Conservation (phyloP, 2,888 invertebrate species). For the Nudaria mundana region DNA sequence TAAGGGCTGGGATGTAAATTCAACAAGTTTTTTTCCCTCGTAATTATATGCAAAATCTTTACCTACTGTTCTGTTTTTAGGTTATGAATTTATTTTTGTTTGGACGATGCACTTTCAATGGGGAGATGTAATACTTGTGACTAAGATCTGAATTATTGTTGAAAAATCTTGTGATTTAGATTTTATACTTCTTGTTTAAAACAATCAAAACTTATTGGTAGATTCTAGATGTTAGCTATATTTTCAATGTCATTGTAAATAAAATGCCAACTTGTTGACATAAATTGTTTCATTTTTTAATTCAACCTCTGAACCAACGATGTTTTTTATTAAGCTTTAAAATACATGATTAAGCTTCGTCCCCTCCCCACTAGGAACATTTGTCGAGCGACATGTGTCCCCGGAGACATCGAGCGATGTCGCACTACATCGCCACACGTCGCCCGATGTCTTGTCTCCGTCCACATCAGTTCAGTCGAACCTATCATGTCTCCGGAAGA, state of each 20-base stretch:
- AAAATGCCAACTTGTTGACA: slow-evolving; percentile 82
- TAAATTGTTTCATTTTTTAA: slow-evolving; percentile 57
- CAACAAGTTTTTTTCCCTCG: slow-evolving; percentile 59
- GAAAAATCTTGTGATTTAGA: slow-evolving; percentile 78
- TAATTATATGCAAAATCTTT: slow-evolving; percentile 22
- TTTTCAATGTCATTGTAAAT: slow-evolving; percentile 82
- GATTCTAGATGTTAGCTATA: slow-evolving; percentile 80
- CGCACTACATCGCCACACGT: no score
- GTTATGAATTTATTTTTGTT: slow-evolving; percentile 47
- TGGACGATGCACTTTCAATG: slow-evolving; percentile 29
- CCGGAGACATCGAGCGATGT: no score
- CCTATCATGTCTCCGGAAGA: no score
- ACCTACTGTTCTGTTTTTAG: slow-evolving; percentile 35
- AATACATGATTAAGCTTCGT: no score
- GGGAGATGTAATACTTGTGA: slow-evolving; percentile 48
- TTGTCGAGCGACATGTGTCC: no score
- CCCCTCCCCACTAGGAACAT: no score
- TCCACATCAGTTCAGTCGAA: no score
- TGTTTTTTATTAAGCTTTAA: slow-evolving; percentile 39
- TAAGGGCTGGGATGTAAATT: slow-evolving; percentile 66
- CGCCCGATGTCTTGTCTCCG: no score
- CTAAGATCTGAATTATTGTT: slow-evolving; percentile 71
- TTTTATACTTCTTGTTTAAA: slow-evolving; percentile 82
- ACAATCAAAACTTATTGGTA: slow-evolving; percentile 79
- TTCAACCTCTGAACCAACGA: slow-evolving; percentile 34